phyloP scores from a whole-genome alignment of 2,113 vertebrate genomes.

The Stictonetta naevosa region DNA sequence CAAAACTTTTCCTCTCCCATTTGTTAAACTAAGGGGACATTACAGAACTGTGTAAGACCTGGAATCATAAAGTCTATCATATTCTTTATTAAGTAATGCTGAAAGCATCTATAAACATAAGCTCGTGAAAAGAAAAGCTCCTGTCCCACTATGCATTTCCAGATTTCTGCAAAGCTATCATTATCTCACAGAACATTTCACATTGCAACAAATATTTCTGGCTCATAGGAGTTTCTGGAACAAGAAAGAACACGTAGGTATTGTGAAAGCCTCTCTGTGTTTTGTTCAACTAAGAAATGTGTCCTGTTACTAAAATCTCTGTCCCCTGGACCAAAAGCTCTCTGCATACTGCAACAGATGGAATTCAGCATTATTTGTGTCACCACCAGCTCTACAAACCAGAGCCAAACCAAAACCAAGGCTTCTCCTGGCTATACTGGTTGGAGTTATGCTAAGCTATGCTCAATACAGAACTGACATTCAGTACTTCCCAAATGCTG shows the following conservation, averaged over 20 bases:
- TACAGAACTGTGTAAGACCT: not conserved
- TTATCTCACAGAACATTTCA: conserved; percentile 23
- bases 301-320: not conserved
- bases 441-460: not conserved
- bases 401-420: not conserved
- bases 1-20: not conserved
- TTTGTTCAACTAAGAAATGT: conserved; percentile 1
- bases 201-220: conserved; percentile 9
- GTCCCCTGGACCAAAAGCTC: not conserved
- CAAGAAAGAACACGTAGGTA: conserved; percentile 28
- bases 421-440: not conserved
- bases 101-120: not conserved
- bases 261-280: conserved; percentile 26
- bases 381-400: not conserved
- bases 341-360: conserved; percentile 8
- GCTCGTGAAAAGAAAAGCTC: not conserved
- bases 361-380: not conserved
- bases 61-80: not conserved
- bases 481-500: not conserved
- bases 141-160: not conserved
- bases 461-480: not conserved
- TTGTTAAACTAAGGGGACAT: not conserved
- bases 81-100: not conserved
- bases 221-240: not conserved
- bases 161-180: conserved; percentile 19